Conservation (phyloP, 2,113 vertebrate genomes). For the Motacilla tschutschensis region DNA sequence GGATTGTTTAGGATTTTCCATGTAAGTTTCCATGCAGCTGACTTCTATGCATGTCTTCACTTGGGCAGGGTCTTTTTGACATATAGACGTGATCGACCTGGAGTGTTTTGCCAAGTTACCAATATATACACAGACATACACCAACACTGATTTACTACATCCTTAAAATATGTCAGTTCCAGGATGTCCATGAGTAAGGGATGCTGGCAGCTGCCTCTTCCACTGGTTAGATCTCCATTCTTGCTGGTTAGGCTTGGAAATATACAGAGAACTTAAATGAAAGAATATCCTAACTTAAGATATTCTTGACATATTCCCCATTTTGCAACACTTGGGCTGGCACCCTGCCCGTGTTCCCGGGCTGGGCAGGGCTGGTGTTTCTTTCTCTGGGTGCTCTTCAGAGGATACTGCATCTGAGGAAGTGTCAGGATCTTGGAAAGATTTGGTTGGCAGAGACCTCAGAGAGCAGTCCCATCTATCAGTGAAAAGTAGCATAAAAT, state of each 20-base stretch:
- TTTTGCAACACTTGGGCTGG: not conserved
- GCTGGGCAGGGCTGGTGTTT: not conserved
- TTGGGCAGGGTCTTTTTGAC: not conserved
- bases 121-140: not conserved
- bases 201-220: not conserved
- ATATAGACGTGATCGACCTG: rapidly evolving
- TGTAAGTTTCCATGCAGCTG: not conserved
- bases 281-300: not conserved
- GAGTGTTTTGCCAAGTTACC: not conserved
- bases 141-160: not conserved
- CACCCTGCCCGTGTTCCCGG: rapidly evolving
- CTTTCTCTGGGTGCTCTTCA: not conserved
- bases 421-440: not conserved
- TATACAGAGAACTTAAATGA: not conserved
- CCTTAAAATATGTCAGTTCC: not conserved
- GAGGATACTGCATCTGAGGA: not conserved
- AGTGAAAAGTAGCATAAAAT: not conserved
- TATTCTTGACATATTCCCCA: not conserved
- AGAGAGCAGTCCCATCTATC: not conserved
- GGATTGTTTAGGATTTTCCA: not conserved
- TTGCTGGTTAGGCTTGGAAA: not conserved
- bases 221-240: not conserved
- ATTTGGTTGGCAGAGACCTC: not conserved
- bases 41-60: rapidly evolving
- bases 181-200: not conserved